Evolutionary conservation across 2,888 invertebrate genomes (phyloP).

Genomic region (Autographa gamma): DNA sequence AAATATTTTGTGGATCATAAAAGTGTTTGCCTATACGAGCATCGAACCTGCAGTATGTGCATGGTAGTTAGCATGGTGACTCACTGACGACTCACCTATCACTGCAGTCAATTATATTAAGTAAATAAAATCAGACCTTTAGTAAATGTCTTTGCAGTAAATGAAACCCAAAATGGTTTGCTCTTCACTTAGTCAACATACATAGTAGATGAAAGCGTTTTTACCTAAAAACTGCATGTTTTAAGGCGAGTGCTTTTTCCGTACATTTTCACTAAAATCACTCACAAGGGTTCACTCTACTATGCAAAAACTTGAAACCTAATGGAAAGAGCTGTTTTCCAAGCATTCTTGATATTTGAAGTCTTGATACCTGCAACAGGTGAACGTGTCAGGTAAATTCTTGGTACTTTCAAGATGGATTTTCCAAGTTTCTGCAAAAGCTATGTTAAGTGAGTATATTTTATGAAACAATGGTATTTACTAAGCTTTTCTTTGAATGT

Average conservation of each 20-base stretch:
- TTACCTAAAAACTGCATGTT: neutral
- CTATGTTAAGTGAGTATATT: neutral
- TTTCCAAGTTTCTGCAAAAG: neutral
- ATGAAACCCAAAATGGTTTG: too few species aligned
- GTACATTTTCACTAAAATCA: neutral
- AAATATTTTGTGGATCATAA: too few species aligned
- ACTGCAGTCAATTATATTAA: too few species aligned
- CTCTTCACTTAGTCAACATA: neutral
- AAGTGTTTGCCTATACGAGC: too few species aligned
- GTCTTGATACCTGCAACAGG: conserved; percentile 14
- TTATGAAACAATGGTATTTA: neutral
- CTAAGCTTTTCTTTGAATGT: neutral
- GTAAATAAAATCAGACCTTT: too few species aligned
- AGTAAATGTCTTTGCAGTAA: too few species aligned
- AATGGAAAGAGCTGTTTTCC: neutral
- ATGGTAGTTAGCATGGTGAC: too few species aligned
- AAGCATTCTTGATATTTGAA: neutral
- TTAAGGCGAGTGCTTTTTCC: neutral
- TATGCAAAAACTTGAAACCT: neutral
- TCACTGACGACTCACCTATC: too few species aligned
- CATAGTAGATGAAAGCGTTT: neutral
- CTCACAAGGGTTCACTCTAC: neutral
- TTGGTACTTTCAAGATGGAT: neutral
- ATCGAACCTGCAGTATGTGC: too few species aligned
- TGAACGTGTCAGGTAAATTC: neutral